phyloP scores from a whole-genome alignment of 2,113 vertebrate species.

The Catharus minimus region DNA sequence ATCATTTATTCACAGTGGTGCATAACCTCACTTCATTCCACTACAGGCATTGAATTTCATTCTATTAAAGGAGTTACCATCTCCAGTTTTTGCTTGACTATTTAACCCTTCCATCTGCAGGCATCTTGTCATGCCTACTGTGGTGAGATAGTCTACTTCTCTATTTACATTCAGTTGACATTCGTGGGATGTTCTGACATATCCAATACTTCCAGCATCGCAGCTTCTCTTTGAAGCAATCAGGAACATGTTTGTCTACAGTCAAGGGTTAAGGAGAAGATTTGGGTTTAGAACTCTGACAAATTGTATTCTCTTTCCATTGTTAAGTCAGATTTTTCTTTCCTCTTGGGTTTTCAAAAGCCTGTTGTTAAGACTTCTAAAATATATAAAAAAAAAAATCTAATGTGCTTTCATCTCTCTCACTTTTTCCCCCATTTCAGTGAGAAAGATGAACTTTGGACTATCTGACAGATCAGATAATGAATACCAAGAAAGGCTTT shows the following conservation, averaged over 20 bases:
- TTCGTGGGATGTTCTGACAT: background rate
- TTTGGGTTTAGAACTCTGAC: background rate
- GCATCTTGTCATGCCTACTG: background rate
- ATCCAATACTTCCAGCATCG: background rate
- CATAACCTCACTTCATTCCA: background rate
- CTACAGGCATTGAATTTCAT: background rate
- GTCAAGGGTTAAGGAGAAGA: slow-evolving; percentile 8
- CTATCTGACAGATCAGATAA: slow-evolving; percentile 13
- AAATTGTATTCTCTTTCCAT: background rate
- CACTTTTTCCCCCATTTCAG: background rate
- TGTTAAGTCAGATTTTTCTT: slow-evolving; percentile 15
- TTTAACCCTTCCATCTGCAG: background rate
- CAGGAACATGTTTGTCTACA: slow-evolving; percentile 5
- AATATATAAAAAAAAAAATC: slow-evolving; percentile 18
- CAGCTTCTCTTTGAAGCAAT: slow-evolving; percentile 19
- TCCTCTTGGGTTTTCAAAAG: slow-evolving; percentile 36
- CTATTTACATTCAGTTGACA: background rate
- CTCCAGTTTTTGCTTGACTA: background rate
- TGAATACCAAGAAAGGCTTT: slow-evolving; percentile 32
- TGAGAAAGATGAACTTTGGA: slow-evolving; percentile 37
- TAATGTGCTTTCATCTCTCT: slow-evolving; percentile 40
- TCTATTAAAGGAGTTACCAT: background rate
- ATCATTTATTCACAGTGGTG: background rate
- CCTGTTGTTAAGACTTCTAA: slow-evolving; percentile 32
- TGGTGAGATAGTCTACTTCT: background rate